phyloP scores from a whole-genome alignment of 2,797 vertebrate genomes.

The Hemibagrus guttatus region DNA sequence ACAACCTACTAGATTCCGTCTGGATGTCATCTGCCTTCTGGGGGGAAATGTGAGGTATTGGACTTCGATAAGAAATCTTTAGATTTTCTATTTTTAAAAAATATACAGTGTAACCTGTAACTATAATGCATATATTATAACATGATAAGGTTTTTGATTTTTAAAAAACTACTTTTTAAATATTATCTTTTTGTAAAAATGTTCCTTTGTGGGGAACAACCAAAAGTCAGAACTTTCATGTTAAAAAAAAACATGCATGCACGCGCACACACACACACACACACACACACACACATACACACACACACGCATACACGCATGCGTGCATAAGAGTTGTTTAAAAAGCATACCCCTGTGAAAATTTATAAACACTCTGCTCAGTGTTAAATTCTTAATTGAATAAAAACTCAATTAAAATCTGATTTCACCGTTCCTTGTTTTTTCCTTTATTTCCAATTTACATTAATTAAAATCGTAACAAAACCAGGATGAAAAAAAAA shows the following conservation, averaged over 20 bases:
- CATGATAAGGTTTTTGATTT: background rate
- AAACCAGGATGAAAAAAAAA: slow-evolving; percentile 71
- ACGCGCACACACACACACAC: slow-evolving; percentile 41
- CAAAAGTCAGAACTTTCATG: background rate
- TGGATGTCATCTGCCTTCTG: background rate
- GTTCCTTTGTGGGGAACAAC: background rate
- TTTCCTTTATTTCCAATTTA: slow-evolving; percentile 87
- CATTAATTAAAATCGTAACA: slow-evolving; percentile 83
- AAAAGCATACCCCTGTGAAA: slow-evolving; percentile 22
- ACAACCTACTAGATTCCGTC: background rate
- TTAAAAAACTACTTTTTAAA: background rate
- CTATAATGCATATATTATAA: too few relatives aligned
- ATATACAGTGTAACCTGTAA: too few relatives aligned
- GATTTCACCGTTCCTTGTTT: slow-evolving; percentile 73
- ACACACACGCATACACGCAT: slow-evolving; percentile 42
- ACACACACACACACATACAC: slow-evolving; percentile 24
- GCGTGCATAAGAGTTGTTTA: slow-evolving; percentile 39
- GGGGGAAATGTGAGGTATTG: background rate
- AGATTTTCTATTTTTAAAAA: background rate
- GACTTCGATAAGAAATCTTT: background rate
- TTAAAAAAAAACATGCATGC: background rate
- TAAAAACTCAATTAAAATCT: slow-evolving; percentile 72
- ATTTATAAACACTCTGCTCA: slow-evolving; percentile 46
- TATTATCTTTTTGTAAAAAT: background rate
- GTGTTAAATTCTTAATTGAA: slow-evolving; percentile 45